Evolutionary conservation across 30 jellyfish, hydroid and myxozoan genomes (phyloP).

Genomic region (Rhopilema esculentum): DNA sequence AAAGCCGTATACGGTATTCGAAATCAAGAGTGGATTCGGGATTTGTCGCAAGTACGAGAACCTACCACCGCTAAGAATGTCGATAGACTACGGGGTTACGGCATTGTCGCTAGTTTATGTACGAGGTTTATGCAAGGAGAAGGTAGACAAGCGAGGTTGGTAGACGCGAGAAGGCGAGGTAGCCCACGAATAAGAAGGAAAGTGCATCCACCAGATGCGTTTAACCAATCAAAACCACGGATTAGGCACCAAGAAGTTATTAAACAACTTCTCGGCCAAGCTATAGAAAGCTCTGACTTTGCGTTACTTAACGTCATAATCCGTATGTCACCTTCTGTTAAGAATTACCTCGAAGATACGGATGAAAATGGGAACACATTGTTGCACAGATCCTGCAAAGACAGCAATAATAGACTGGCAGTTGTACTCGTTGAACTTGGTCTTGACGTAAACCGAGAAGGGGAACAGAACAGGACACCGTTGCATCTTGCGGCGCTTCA

Average conservation of each 20-base stretch:
- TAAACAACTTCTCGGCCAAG: constrained; percentile 21
- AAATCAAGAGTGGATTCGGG: constrained; percentile 1
- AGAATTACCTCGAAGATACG: constrained; percentile 9
- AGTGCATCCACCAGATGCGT: background rate
- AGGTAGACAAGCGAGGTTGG: background rate
- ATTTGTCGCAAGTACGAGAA: background rate
- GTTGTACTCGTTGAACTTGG: constrained; percentile 34
- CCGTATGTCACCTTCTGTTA: constrained; percentile 47
- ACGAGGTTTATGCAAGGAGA: constrained; percentile 17
- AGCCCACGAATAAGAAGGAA: background rate
- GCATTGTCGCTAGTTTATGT: constrained; percentile 26
- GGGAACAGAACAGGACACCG: constrained; percentile 47
- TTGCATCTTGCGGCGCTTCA: constrained; percentile 33
- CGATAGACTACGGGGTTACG: background rate
- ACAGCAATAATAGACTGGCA: constrained; percentile 27
- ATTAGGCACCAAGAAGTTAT: constrained; percentile 47
- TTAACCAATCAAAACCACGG: background rate
- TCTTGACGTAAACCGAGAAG: constrained; percentile 23
- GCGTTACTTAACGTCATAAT: constrained; percentile 25
- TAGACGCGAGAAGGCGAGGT: background rate
- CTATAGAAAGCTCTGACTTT: constrained; percentile 41
- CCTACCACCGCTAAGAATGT: background rate
- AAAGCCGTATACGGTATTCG: constrained; percentile 11
- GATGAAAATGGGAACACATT: constrained; percentile 33
- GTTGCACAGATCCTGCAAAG: constrained; percentile 36